Evolutionary conservation across 2,888 invertebrate genomes (phyloP).

Genomic region (Sceliomorpha sp.): DNA sequence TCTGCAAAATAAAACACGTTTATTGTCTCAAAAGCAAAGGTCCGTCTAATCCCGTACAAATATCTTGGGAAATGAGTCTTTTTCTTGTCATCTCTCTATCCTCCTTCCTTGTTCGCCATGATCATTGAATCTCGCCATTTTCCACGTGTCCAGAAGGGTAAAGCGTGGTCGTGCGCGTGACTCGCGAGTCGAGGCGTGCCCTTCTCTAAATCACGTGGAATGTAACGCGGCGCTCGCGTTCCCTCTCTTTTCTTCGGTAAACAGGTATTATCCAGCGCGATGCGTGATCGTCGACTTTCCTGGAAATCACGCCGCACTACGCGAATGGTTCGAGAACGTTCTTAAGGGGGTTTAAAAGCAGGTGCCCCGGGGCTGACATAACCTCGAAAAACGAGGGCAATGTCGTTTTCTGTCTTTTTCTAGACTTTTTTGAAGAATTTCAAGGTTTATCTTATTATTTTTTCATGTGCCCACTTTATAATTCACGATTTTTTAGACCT

Average conservation of each 20-base stretch:
- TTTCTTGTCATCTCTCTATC: no score
- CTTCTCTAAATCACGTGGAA: conserved; percentile 77
- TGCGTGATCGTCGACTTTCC: conserved; percentile 7
- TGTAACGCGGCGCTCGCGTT: conserved; percentile 66
- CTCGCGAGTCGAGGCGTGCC: conserved; percentile 70
- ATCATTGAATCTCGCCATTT: conserved; percentile 18
- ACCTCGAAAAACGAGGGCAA: no score
- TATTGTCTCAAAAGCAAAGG: conserved; percentile 13
- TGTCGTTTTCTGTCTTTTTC: no score
- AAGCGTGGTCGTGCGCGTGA: conserved; percentile 77
- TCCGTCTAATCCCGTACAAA: conserved; percentile 30
- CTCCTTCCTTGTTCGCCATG: conserved; percentile 22
- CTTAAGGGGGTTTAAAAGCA: no score
- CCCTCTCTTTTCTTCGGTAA: conserved; percentile 16
- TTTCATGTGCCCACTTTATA: no score
- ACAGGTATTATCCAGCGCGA: conserved; percentile 6
- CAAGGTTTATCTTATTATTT: no score
- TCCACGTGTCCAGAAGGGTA: conserved; percentile 57
- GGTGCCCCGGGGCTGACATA: no score
- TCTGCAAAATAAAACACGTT: no score
- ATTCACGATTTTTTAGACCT: no score
- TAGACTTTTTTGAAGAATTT: no score
- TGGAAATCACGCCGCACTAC: neutral
- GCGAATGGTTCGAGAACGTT: neutral
- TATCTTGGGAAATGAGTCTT: conserved; percentile 41